Base-by-base conservation (phyloP, 2,888 invertebrate species). In the Meandrusa payeni region DNA sequence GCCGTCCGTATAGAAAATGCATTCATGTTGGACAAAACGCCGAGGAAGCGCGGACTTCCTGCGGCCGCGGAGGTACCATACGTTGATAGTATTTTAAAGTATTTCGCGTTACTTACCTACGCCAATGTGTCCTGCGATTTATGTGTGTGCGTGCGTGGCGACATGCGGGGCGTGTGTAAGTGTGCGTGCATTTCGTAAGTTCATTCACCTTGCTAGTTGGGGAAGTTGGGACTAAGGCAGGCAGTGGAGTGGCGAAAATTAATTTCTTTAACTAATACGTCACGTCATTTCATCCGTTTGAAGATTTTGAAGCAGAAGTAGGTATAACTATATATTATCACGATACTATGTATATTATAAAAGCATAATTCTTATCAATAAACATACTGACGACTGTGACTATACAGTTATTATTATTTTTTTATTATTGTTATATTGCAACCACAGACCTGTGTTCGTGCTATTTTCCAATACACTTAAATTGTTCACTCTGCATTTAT, bases 131-230 rank as follows among this genome's bases (percentile, higher is more conserved):
- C 63, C 61, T 64, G 66, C 51, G 63, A 69, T 76, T 73, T 54
- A 54, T 57, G 58, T 58, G 64, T 45, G 58, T 60, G 59, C 55
- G 50, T 51, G 55, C 48, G 50, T 48, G 45, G 23, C 7, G 3
- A 24, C 5, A 5, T 7, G 12, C 20, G 27, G 5, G 10, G 33
- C 27, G 34, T 36, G 45, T 46, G 49, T 41, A 50, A 49, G 62
- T 58, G 54, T 72, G 88, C 69, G 70, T 76, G 76, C 78, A 82
- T 86, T 86, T 86, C 83, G 86, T 85, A 70, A 79, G 86, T 82
- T 82, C 86, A 61, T 85, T 86, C 85, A 85, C 82, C 86, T 76
- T 70, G 69, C 69, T 73, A 82, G 85, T 86, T 86, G 77, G 86
- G 85, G 83, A 85, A 85, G 85, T 85, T 80, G 69, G 78, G 79